Evolutionary conservation across 2,113 vertebrate genomes (phyloP).

Genomic region (Ia io): DNA sequence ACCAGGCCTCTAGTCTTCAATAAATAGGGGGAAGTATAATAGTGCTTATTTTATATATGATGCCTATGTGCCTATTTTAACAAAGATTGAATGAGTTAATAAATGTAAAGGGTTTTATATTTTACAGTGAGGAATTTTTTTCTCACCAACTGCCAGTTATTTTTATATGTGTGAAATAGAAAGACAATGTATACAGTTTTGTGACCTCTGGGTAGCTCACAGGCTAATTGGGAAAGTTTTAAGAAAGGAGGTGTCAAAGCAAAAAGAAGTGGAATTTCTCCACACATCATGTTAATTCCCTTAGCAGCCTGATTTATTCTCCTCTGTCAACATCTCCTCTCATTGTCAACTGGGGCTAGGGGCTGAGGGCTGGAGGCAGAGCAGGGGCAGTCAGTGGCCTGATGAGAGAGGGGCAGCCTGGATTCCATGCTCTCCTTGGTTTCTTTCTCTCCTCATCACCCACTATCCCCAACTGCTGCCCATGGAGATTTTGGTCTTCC

Average conservation of each 20-base stretch:
- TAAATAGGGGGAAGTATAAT: neutral
- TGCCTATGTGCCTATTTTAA: neutral
- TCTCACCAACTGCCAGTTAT: neutral
- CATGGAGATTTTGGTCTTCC: neutral
- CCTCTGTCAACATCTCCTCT: neutral
- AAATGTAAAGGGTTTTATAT: conserved; percentile 1
- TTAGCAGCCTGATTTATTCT: neutral
- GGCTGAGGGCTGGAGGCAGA: neutral
- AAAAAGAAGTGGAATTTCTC: neutral
- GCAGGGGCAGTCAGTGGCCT: neutral
- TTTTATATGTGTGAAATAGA: neutral
- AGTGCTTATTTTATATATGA: neutral
- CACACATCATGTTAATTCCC: neutral
- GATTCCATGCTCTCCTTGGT: neutral
- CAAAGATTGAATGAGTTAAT: neutral
- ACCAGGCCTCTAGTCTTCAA: neutral
- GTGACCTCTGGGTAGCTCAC: neutral
- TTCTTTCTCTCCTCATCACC: neutral
- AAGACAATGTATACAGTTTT: neutral
- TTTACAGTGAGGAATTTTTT: neutral
- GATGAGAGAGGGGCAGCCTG: neutral
- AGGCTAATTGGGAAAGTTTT: neutral
- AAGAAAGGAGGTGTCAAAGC: neutral
- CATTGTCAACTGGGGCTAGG: neutral
- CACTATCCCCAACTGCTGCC: neutral